Evolutionary conservation across 2,888 invertebrate species (phyloP).

Genomic region (Apamea monoglypha): DNA sequence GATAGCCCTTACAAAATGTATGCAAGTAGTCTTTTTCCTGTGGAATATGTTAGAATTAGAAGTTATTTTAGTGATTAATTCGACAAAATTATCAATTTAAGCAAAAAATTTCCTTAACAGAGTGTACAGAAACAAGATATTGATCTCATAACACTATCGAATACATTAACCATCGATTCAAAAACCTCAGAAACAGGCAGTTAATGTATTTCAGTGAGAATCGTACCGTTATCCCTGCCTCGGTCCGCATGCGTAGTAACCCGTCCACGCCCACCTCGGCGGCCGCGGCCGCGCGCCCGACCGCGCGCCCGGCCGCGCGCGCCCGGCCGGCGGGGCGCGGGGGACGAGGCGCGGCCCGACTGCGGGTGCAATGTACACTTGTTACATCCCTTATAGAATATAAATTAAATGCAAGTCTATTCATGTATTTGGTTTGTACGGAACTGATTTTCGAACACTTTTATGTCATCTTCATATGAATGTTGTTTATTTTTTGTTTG

Average conservation of each 20-base stretch:
- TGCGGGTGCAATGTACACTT: neutral
- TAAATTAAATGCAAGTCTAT: neutral
- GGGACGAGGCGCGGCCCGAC: slow-evolving; percentile 70
- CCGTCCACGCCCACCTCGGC: slow-evolving; percentile 59
- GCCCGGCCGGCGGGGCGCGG: slow-evolving; percentile 60
- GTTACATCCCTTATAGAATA: neutral
- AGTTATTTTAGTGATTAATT: neutral
- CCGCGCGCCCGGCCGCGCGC: slow-evolving; percentile 64
- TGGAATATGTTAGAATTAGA: neutral
- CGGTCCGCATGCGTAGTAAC: slow-evolving; percentile 19
- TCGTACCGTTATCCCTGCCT: slow-evolving; percentile 64
- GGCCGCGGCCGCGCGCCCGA: slow-evolving; percentile 64
- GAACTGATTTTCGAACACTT: neutral
- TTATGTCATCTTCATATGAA: neutral
- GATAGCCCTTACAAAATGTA: neutral
- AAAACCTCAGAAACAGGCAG: no score
- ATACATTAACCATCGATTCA: neutral
- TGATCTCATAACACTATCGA: neutral
- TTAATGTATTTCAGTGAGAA: neutral
- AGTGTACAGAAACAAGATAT: neutral
- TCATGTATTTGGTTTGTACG: neutral
- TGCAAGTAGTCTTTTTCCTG: neutral
- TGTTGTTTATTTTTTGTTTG: neutral
- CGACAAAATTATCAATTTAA: neutral
- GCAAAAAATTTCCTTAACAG: neutral